A percentile compares a stretch with the other conserved stretches of the same genome.
Evolutionary conservation across 1,140 invertebrate genomes (phyloP).

Genomic region (Drosophila murphyi): DNA sequence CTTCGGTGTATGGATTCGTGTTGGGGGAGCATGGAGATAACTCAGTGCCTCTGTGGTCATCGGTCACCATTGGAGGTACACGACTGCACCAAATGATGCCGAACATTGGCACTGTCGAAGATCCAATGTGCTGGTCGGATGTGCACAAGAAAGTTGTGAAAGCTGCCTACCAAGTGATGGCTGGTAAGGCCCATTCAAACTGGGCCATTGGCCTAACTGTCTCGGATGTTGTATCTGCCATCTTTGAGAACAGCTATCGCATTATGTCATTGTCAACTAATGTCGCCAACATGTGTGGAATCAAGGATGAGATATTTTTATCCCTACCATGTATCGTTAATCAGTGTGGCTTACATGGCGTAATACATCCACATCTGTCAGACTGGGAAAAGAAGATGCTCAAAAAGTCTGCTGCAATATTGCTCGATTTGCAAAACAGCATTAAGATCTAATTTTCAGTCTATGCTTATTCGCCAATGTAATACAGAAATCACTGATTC

Average conservation of each 20-base stretch:
- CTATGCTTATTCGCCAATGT: neutral
- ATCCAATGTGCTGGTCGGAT: conserved; percentile 90
- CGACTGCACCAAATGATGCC: conserved; percentile 89
- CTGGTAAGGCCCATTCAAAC: conserved; percentile 93
- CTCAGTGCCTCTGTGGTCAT: conserved; percentile 93
- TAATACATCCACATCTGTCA: conserved; percentile 90
- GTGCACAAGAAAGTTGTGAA: conserved; percentile 91
- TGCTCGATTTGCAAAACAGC: conserved; percentile 20
- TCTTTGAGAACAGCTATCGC: conserved; percentile 89
- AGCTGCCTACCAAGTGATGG: conserved; percentile 92
- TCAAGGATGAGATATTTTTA: conserved; percentile 91
- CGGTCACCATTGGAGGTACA: conserved; percentile 83
- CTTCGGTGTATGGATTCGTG: conserved; percentile 93
- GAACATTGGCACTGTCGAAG: conserved; percentile 88
- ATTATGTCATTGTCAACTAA: conserved; percentile 91
- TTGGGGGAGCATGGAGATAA: conserved; percentile 93
- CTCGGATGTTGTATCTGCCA: conserved; percentile 88
- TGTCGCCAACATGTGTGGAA: conserved; percentile 90
- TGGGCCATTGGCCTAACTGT: conserved; percentile 94
- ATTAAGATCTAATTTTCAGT: neutral
- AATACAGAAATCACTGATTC: too few relatives aligned
- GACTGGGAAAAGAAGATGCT: conserved; percentile 85
- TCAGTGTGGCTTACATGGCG: conserved; percentile 88
- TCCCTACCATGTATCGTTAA: conserved; percentile 92
- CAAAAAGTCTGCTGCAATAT: conserved; percentile 1